A percentile compares a stretch with the other conserved stretches of the same genome.
These are phyloP conservation scores for Gadopsis bispinosus DNA, from an alignment of 2,797 vertebrate genomes.

Conservation along the genomic window DNA sequence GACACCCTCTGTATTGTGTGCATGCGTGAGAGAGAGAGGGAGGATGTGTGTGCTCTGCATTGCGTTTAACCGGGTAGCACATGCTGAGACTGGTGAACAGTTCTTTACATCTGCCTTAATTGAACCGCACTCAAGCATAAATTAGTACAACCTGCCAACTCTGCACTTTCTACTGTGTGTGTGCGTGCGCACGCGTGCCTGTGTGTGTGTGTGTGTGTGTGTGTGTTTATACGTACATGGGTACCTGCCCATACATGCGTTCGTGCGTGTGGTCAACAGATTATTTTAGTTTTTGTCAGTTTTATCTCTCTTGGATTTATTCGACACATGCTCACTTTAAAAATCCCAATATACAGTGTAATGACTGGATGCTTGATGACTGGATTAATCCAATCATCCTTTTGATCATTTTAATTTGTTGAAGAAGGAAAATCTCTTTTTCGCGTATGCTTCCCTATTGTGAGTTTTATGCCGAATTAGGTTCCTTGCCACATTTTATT, in stretches of 20 bases:
- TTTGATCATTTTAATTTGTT: not conserved
- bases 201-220: conserved; percentile 13
- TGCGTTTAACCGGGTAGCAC: conserved; percentile 60
- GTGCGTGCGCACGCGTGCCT: conserved; percentile 10
- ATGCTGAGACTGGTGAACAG: conserved; percentile 57
- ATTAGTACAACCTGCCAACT: conserved; percentile 66
- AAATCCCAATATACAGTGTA: not conserved
- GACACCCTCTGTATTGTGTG: conserved; percentile 15
- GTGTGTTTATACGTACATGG: conserved; percentile 15
- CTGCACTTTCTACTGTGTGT: conserved; percentile 59
- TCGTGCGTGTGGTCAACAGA: conserved; percentile 37
- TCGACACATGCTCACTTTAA: not conserved
- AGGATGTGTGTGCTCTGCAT: conserved; percentile 49
- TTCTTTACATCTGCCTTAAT: conserved; percentile 75
- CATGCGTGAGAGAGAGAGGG: not conserved
- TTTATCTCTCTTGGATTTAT: conserved; percentile 6
- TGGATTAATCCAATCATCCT: not conserved
- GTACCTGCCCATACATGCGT: conserved; percentile 25
- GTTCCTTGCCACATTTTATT: not conserved
- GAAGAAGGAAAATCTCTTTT: not conserved
- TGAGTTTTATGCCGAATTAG: not conserved
- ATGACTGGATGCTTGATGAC: not conserved
- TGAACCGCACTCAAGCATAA: conserved; percentile 77
- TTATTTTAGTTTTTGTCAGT: conserved; percentile 12
- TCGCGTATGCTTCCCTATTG: not conserved